Base-by-base conservation (phyloP, 92 coral and sea anemone species). In the Chrysogorgia sp. region DNA sequence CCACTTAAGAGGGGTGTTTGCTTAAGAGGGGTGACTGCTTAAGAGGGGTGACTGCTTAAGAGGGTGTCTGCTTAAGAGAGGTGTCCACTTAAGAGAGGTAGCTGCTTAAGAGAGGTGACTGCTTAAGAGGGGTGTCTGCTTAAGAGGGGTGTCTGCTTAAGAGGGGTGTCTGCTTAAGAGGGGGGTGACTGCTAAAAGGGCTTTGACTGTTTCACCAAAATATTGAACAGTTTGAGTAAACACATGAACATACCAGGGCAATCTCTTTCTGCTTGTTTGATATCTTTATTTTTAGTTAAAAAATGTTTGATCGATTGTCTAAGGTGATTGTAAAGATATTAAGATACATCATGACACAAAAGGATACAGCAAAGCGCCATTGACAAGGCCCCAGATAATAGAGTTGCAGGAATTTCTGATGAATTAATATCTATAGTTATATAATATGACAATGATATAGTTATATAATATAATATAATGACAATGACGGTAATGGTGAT, bases 311-410 rank as follows among this genome's bases (percentile, higher is more conserved):
- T 4, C 7, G 26, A 8, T n/a, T n/a, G n/a, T n/a, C 31, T 25
- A 67, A 22, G 25, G 15, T 3, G 21, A 6, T 53, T 26, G 3
- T 31, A 45, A 3, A 2, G 17, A 24, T 21, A 28, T 12, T 33
- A 15, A 33, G n/a, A 35, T 25, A 59, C 31, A 20, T 34, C 1
- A 26, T 47, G 17, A 8, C 0, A 15, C 1, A n/a, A 67, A 91
- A 94, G 92, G 98, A 94, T 94, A 94, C 98, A 90, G 35, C 98
- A 94, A 32, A 94, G 74, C 21, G 98, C 90, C 92, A 83, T 91
- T 15, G 97, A 84, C 26, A 94, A 81, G 28, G 94, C 97, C 48
- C 97, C 92, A 13, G 98, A 89, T 33, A 94, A 83, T 58, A 89
- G 85, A 7, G 98, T 86, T 12, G 92, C 79, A 21, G 92, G 87